Evolutionary conservation across 1,140 invertebrate species (phyloP).

Genomic region (Tribolium madens): DNA sequence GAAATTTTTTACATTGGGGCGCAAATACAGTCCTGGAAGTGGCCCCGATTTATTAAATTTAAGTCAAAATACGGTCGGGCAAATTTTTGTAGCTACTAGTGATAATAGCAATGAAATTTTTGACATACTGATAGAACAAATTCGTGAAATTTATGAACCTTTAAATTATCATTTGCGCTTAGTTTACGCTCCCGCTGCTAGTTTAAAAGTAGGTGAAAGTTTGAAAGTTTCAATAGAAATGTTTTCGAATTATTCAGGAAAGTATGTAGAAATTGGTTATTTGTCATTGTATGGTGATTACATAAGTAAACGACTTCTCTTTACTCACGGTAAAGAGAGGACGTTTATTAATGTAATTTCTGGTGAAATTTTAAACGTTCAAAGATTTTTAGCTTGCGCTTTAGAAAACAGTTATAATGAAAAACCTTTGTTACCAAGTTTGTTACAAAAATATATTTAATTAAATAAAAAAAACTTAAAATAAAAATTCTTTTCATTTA

Average conservation of each 20-base stretch:
- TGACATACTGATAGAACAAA: slow-evolving; percentile 65
- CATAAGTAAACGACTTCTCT: slow-evolving; percentile 76
- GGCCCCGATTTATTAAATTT: slow-evolving; percentile 71
- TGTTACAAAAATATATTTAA: slow-evolving; percentile 49
- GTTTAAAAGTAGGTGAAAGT: slow-evolving; percentile 72
- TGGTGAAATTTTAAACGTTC: slow-evolving; percentile 74
- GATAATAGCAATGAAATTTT: slow-evolving; percentile 66
- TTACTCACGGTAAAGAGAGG: slow-evolving; percentile 68
- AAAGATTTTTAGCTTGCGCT: slow-evolving; percentile 73
- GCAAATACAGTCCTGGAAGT: slow-evolving; percentile 71
- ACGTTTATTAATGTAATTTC: slow-evolving; percentile 72
- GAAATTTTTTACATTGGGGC: slow-evolving; percentile 72
- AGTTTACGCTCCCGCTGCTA: slow-evolving; percentile 68
- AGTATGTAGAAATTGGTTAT: slow-evolving; percentile 76
- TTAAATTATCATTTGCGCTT: slow-evolving; percentile 75
- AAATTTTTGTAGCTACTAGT: slow-evolving; percentile 70
- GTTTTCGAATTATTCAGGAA: slow-evolving; percentile 71
- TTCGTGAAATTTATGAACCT: slow-evolving; percentile 69
- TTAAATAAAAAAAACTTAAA: slow-evolving; percentile 9
- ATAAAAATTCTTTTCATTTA: slow-evolving; percentile 64
- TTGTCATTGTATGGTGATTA: slow-evolving; percentile 74
- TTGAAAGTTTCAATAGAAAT: slow-evolving; percentile 75
- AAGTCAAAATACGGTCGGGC: slow-evolving; percentile 72
- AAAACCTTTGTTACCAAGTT: slow-evolving; percentile 52
- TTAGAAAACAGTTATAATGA: slow-evolving; percentile 70